These are phyloP conservation scores for Aquatica leii DNA, from an alignment of 2,888 invertebrate genomes.

Conservation along the genomic window DNA sequence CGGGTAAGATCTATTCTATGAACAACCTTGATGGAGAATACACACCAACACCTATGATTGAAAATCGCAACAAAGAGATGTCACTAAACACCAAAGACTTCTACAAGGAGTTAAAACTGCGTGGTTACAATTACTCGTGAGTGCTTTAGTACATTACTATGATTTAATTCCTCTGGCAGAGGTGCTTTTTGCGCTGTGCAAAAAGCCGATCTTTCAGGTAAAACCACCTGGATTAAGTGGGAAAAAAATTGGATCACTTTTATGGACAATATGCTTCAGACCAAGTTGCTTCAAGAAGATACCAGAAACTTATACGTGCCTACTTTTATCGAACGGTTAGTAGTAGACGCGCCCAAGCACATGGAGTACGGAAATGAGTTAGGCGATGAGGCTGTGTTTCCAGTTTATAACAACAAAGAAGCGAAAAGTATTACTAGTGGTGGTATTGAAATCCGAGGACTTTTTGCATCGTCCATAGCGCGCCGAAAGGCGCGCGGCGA, in stretches of 20 bases:
- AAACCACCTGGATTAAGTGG: constrained; percentile 70
- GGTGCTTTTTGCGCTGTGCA: constrained; percentile 45
- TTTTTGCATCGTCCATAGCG: constrained; percentile 72
- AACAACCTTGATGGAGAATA: background rate
- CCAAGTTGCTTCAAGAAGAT: constrained; percentile 74
- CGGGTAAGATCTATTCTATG: background rate
- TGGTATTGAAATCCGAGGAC: constrained; percentile 74
- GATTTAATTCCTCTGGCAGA: constrained; percentile 32
- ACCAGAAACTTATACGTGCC: constrained; percentile 77
- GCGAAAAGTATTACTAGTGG: constrained; percentile 39
- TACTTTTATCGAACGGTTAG: constrained; percentile 51
- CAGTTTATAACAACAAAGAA: constrained; percentile 60
- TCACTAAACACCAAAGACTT: constrained; percentile 14
- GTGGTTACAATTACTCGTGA: constrained; percentile 69
- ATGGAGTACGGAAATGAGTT: constrained; percentile 35
- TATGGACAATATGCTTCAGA: constrained; percentile 89
- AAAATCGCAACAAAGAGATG: background rate
- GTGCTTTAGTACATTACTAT: background rate
- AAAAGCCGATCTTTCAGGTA: constrained; percentile 48
- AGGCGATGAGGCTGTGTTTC: constrained; percentile 46
- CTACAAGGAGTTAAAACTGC: constrained; percentile 69
- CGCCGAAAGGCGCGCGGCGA: constrained; percentile 72
- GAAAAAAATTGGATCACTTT: constrained; percentile 87
- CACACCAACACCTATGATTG: background rate
- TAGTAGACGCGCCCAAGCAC: constrained; percentile 38